Evolutionary conservation across 2,113 vertebrate species (phyloP).

Genomic region (Rhipidura dahli): DNA sequence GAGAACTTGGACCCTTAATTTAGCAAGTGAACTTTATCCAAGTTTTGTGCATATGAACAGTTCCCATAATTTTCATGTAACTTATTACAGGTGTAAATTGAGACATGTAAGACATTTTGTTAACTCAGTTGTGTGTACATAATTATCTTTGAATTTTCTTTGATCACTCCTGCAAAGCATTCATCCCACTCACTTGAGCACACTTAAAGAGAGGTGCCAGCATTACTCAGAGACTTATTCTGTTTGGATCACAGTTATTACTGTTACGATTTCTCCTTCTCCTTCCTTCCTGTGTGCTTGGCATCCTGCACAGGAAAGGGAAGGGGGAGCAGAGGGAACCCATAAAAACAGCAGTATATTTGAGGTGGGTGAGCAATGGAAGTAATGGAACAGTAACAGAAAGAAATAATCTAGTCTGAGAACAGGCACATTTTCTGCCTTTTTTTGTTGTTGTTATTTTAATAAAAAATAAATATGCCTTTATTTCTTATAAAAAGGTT

Average conservation of each 20-base stretch:
- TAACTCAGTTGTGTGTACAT: not conserved
- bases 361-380: not conserved
- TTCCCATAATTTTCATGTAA: not conserved
- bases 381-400: not conserved
- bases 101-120: not conserved
- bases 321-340: not conserved
- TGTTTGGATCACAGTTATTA: not conserved
- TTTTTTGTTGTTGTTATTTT: not conserved
- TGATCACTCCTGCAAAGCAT: not conserved
- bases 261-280: not conserved
- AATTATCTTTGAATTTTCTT: not conserved
- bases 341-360: not conserved
- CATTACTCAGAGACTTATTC: not conserved
- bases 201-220: not conserved
- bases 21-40: not conserved
- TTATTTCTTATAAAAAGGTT: not conserved
- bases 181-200: not conserved
- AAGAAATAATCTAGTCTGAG: not conserved
- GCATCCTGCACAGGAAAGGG: not conserved
- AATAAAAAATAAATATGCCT: not conserved
- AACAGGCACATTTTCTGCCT: not conserved
- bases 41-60: not conserved
- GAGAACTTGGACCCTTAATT: not conserved
- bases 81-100: not conserved
- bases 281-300: conserved; percentile 21